These are phyloP conservation scores for Diachasmimorpha longicaudata DNA, from an alignment of 1,140 invertebrate species.

Conservation along the genomic window DNA sequence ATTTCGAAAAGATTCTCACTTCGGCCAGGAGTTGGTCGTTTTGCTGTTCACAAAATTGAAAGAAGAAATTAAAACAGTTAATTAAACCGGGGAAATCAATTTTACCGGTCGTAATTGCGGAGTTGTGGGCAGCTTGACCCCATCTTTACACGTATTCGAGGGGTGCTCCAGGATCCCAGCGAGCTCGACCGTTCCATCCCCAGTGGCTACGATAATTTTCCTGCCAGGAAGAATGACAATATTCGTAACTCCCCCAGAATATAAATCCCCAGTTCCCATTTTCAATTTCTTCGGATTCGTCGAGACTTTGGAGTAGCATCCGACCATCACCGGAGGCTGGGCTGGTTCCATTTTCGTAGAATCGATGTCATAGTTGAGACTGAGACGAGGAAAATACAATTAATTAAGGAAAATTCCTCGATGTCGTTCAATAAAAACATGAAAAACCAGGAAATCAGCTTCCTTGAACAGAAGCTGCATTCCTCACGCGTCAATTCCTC, in stretches of 20 bases:
- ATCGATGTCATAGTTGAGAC: constrained; percentile 71
- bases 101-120: constrained; percentile 66
- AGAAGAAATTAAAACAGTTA: too few species aligned
- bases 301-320: constrained; percentile 71
- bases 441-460: too few species aligned
- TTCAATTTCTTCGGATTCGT: constrained; percentile 53
- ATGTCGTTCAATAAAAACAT: too few species aligned
- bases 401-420: too few species aligned
- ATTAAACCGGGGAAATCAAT: constrained; percentile 1
- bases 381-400: constrained; percentile 28
- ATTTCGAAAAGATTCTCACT: too few species aligned
- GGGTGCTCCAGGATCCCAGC: constrained; percentile 63
- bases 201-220: constrained; percentile 78
- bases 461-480: too few species aligned
- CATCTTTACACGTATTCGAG: constrained; percentile 22
- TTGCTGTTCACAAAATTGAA: too few species aligned
- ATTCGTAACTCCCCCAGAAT: constrained; percentile 69
- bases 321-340: constrained; percentile 69
- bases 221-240: constrained; percentile 68
- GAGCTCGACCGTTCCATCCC: constrained; percentile 80
- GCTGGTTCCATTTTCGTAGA: constrained; percentile 59
- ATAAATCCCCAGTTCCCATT: constrained; percentile 56
- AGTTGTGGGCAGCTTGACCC: constrained; percentile 54
- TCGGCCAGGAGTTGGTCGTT: too few species aligned
- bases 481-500: constrained; percentile 40